A percentile compares a stretch with the other conserved stretches of the same genome.
These are phyloP conservation scores for Hydrolagus colliei DNA, from an alignment of 2,797 vertebrate species.

Conservation along the genomic window DNA sequence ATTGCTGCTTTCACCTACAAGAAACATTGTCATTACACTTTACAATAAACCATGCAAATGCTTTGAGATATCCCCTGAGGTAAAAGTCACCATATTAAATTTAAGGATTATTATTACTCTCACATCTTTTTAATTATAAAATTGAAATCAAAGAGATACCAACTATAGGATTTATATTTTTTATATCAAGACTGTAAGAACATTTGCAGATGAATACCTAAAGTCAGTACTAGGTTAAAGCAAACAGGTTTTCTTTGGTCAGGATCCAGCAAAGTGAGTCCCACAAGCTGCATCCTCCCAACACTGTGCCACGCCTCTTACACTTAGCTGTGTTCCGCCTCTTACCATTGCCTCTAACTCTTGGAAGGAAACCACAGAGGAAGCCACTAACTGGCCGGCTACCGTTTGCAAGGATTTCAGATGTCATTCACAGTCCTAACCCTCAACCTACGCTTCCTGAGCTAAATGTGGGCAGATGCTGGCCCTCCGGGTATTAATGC, in stretches of 20 bases:
- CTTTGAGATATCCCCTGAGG: not conserved
- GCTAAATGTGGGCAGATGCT: slow-evolving; percentile 9
- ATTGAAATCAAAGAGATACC: not conserved
- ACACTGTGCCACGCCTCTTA: slow-evolving; percentile 21
- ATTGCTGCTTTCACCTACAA: not conserved
- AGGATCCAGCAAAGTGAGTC: not conserved
- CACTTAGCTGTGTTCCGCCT: not conserved
- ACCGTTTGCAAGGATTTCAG: slow-evolving; percentile 13
- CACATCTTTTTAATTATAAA: not conserved
- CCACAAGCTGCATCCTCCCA: slow-evolving; percentile 27
- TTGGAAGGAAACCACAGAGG: slow-evolving; percentile 29
- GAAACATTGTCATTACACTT: no score
- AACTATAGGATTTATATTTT: not conserved
- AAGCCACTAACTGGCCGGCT: not conserved
- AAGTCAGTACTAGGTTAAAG: not conserved
- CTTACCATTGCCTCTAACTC: not conserved
- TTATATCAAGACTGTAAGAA: not conserved
- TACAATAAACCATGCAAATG: not conserved
- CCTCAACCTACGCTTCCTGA: not conserved
- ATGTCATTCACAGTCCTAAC: not conserved
- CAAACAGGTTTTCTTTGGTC: not conserved
- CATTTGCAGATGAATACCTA: not conserved
- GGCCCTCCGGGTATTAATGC: not conserved
- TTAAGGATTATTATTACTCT: not conserved
- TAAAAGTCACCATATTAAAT: not conserved